A percentile compares a stretch with the other conserved stretches of the same genome.
Evolutionary conservation across 2,888 invertebrate species (phyloP).

Genomic region (Drosophila pseudotakahashii): DNA sequence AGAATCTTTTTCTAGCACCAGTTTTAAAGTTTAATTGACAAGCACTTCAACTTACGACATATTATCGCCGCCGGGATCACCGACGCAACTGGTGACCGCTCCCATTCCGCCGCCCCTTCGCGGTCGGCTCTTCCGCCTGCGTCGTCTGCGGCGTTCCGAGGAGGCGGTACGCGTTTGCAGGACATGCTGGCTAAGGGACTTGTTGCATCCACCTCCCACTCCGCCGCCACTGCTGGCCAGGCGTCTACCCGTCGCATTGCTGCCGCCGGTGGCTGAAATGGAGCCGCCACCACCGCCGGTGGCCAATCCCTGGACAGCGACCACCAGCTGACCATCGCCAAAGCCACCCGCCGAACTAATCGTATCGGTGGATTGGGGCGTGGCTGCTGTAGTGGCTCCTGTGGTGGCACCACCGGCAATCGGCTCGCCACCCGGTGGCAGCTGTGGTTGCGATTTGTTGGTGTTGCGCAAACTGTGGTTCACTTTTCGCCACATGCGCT

Average conservation of each 20-base stretch:
- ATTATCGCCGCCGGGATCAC: conserved; percentile 79
- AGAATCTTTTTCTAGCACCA: too few relatives aligned
- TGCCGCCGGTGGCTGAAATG: conserved; percentile 64
- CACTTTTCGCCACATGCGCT: conserved; percentile 85
- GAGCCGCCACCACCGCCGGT: neutral
- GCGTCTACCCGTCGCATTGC: conserved; percentile 83
- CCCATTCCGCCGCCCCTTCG: conserved; percentile 79
- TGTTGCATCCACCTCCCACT: conserved; percentile 58
- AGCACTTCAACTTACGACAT: conserved; percentile 77
- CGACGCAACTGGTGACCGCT: conserved; percentile 78
- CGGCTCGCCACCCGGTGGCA: conserved; percentile 10
- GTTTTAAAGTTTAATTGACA: too few relatives aligned
- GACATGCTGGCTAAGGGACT: conserved; percentile 83
- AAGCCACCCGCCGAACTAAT: conserved; percentile 83
- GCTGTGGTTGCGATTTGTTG: conserved; percentile 33
- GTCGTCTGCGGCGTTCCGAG: conserved; percentile 82
- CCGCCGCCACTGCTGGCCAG: conserved; percentile 79
- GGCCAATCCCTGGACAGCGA: conserved; percentile 77
- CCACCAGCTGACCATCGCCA: conserved; percentile 82
- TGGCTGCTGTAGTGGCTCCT: conserved; percentile 51
- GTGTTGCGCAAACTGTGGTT: conserved; percentile 83
- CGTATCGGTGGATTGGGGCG: conserved; percentile 82
- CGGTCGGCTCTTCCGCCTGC: conserved; percentile 83
- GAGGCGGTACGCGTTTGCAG: conserved; percentile 83
- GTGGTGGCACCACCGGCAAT: conserved; percentile 10